Conservation (phyloP, 2,113 vertebrate species). For the Sinocyclocheilus anophthalmus region DNA sequence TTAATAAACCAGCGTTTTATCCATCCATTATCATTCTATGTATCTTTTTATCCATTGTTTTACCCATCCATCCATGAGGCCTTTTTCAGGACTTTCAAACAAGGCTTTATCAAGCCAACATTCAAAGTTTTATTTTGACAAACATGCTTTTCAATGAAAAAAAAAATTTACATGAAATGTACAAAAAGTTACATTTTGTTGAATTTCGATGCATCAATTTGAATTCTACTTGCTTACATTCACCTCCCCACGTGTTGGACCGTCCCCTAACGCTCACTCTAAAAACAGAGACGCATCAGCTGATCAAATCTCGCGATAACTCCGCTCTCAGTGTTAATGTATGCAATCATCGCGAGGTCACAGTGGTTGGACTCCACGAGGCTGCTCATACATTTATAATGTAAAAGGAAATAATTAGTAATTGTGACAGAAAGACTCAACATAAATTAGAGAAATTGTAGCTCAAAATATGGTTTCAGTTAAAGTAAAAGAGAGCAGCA, state of each 20-base stretch:
- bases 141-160: too few relatives aligned
- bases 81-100: neutral
- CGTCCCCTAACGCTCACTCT: conserved; percentile 66
- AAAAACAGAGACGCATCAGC: conserved; percentile 77
- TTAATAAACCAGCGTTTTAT: too few relatives aligned
- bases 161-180: too few relatives aligned
- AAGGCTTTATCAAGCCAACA: too few relatives aligned
- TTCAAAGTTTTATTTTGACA: too few relatives aligned
- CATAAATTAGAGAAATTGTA: neutral
- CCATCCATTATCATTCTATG: neutral
- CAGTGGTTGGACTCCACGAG: neutral
- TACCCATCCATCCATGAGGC: neutral
- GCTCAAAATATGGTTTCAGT: neutral
- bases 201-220: too few relatives aligned
- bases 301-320: conserved; percentile 76
- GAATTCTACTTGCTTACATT: too few relatives aligned
- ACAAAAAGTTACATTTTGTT: too few relatives aligned
- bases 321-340: neutral
- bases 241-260: conserved; percentile 78
- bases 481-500: neutral
- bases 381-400: neutral
- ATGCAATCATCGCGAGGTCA: conserved; percentile 36
- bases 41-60: neutral
- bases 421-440: neutral
- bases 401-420: neutral